Conservation (phyloP, 1,140 invertebrate species). For the Zaprionus tsacasi region DNA sequence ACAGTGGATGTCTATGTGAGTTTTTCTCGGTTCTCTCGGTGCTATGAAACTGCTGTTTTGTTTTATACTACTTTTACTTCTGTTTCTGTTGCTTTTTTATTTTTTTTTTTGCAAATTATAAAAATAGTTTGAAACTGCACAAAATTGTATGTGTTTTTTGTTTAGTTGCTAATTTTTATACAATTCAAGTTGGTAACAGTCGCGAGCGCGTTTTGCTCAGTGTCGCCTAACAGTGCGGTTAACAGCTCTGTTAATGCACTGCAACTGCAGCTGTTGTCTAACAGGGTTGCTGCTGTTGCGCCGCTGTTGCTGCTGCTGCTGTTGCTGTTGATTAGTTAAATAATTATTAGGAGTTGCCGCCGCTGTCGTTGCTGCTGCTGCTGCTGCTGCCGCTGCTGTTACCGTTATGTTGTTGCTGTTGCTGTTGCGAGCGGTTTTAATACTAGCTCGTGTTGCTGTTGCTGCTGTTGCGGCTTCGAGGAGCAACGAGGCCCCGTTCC, state of each 20-base stretch:
- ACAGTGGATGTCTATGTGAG: constrained; percentile 65
- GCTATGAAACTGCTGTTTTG: constrained; percentile 18
- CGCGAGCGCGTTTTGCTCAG: constrained; percentile 19
- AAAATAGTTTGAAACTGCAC: constrained; percentile 52
- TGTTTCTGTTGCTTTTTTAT: constrained; percentile 17
- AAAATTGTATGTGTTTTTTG: constrained; percentile 35
- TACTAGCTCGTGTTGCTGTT: constrained; percentile 21
- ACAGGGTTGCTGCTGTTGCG: constrained; percentile 47
- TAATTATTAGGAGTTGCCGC: constrained; percentile 52
- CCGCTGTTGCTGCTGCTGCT: constrained; percentile 27
- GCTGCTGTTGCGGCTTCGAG: constrained; percentile 24
- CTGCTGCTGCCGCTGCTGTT: constrained; percentile 39
- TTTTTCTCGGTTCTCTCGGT: constrained; percentile 1
- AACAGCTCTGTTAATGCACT: constrained; percentile 32
- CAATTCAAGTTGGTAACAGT: constrained; percentile 12
- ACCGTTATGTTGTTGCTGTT: constrained; percentile 27
- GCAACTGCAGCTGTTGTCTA: constrained; percentile 43
- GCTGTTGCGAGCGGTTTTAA: constrained; percentile 1
- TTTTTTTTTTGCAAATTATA: constrained; percentile 25
- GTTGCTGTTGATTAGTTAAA: constrained; percentile 52
- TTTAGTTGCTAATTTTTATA: constrained; percentile 25
- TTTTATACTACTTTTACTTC: constrained; percentile 19
- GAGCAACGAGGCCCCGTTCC: background rate
- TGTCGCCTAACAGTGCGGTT: constrained; percentile 24
- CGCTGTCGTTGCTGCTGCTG: constrained; percentile 36